phyloP scores from a whole-genome alignment of 2,113 vertebrate genomes.

The Hippocampus abdominalis region DNA sequence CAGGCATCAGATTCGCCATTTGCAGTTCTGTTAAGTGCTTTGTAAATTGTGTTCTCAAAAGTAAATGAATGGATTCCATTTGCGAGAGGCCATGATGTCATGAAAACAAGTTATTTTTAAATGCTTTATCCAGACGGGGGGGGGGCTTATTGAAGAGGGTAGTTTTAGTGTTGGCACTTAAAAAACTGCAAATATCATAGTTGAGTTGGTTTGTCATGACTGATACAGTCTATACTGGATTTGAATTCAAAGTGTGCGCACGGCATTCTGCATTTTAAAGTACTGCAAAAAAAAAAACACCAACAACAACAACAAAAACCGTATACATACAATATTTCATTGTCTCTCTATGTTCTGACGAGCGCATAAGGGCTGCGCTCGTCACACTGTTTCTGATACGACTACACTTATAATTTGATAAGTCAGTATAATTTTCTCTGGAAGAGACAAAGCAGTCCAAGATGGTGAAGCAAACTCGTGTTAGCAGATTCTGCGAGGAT shows the following conservation, averaged over 20 bases:
- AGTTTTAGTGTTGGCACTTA: background rate
- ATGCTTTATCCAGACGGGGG: conserved; percentile 34
- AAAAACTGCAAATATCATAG: background rate
- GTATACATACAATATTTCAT: background rate
- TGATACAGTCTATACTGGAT: background rate
- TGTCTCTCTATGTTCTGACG: background rate
- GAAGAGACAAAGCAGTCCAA: background rate
- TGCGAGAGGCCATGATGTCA: conserved; percentile 46
- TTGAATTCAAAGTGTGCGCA: background rate
- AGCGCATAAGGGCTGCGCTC: background rate
- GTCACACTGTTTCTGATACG: background rate
- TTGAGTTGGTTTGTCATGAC: background rate
- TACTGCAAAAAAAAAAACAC: background rate
- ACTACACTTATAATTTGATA: background rate
- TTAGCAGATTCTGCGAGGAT: background rate
- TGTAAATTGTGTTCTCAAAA: conserved; percentile 64
- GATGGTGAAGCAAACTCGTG: background rate
- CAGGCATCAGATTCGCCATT: conserved; percentile 60
- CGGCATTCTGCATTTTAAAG: background rate
- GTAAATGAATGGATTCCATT: conserved; percentile 64
- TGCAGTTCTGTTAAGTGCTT: conserved; percentile 71
- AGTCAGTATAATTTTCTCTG: background rate
- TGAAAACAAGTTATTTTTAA: conserved; percentile 66
- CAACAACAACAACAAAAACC: background rate
- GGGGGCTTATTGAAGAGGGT: conserved; percentile 35